Base-by-base conservation (phyloP, 2,113 vertebrate genomes). In the Pelvicachromis taeniatus region DNA sequence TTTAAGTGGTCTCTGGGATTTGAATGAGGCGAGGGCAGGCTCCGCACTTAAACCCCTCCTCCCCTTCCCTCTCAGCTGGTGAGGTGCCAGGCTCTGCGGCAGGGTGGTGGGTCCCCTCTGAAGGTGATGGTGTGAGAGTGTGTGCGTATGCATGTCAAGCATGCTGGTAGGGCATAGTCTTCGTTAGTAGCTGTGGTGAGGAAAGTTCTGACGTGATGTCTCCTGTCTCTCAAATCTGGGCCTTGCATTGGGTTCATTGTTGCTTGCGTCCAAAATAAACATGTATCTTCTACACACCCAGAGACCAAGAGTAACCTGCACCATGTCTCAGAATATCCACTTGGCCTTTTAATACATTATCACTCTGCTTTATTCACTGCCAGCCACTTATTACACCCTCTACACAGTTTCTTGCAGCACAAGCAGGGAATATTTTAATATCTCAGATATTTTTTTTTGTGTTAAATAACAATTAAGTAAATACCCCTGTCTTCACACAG, bases 1-100 rank as follows among this genome's bases (percentile, higher is more conserved):
- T 95, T 96, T 90, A 95, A 95, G 95, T 95, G 94, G 90, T 95
- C 87, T 89, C 82, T 82, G 91, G 48, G 79, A 88, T 88, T 92
- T 87, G 92, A 91, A 92, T 87, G 92, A 91, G 87, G 80, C 78
- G 1, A 80, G 88, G 77, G 83, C 78, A 54, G 85, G 88, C 91
- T 93, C 90, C 29, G 65, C 91, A 85, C 85, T 91, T 63, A 83
- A 92, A 89, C 79, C 88, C 82, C 88, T 81, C 85, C 88, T 83
- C 9, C 65, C 82, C 80, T 75, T 55, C 80, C 80, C 82, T 70
- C 87, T 63, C 31, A 4, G 11, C 89, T 95, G 94, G 93, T 89
- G 9, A 70, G 59, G 77, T 68, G 90, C 95, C 95, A 95, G 86
- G 87, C 87, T 65, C 83, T 79, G 87, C 87, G 84, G 81, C 92